Base-by-base conservation (phyloP, 1,140 invertebrate species). In the Epicauta chinensis region DNA sequence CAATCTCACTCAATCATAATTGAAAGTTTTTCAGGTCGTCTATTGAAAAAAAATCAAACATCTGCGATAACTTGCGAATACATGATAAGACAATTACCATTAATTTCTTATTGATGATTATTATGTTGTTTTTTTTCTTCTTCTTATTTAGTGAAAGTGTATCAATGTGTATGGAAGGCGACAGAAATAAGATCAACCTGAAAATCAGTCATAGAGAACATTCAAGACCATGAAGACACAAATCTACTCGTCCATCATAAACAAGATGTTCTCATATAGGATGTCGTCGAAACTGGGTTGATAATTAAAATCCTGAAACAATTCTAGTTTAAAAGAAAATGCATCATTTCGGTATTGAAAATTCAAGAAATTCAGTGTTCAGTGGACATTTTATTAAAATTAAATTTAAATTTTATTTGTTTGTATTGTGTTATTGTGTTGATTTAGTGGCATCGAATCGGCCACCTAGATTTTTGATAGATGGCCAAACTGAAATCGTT, bases 401-500 rank as follows among this genome's bases (percentile, higher is more conserved):
- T 9, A 58, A 61, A 44, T 61, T 61, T 39, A 63, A 40, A 40
- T 32, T 7, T 36, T 45, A 13, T 12, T 58, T 35, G 31, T 58
- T 29, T 53, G 45, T 30, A 30, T 61, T 53, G 60, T 14, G 34
- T 52, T 52, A 52, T 53, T 52, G 45, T 58, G 42, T 57, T 14
- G 40, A 36, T 46, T 11, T 16, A 29, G 51, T 52, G 30, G 14
- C 45, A n/a, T 73, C 74, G 32, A 91, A 93, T 76, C 81, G 81
- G 59, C 87, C 89, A 16, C 88, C 89, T 1, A 76, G 86, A 41
- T 91, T 93, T 70, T 74, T 92, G 40, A 89, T 86, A 63, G 83
- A 92, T 62, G 87, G 87, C 51, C 87, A 91, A 71, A 87, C 87
- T 50, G 89, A 93, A 78, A 92, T 94, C 59, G 86, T 94, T 48